Evolutionary conservation across 2,113 vertebrate species (phyloP).

Genomic region (Ammospiza caudacuta): DNA sequence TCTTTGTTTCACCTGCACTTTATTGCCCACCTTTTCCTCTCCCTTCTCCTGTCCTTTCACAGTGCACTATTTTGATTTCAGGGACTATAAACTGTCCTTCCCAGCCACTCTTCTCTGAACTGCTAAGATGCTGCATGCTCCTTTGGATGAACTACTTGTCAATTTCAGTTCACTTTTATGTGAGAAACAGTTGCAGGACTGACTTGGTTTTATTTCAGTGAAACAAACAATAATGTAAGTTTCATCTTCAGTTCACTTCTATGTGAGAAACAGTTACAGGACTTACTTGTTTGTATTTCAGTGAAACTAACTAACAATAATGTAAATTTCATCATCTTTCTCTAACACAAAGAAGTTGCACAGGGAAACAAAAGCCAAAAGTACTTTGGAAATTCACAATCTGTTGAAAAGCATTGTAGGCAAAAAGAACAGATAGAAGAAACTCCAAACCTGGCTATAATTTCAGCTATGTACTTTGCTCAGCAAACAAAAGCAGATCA

Average conservation of each 20-base stretch:
- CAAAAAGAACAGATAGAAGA: not conserved
- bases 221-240: not conserved
- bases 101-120: not conserved
- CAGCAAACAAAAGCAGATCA: constrained; percentile 41
- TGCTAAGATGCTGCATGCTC: not conserved
- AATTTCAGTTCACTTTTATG: not conserved
- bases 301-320: not conserved
- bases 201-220: not conserved
- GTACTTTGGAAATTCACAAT: not conserved
- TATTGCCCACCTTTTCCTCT: not conserved
- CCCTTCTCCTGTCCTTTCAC: not conserved
- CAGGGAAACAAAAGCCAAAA: not conserved
- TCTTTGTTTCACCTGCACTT: not conserved
- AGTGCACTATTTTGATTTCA: not conserved
- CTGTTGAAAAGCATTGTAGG: not conserved
- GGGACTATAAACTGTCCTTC: not conserved
- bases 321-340: not conserved
- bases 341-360: not conserved
- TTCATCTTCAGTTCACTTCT: not conserved
- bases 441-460: not conserved
- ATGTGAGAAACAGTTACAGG: not conserved
- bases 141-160: not conserved
- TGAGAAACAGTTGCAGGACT: not conserved
- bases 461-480: constrained; percentile 2
- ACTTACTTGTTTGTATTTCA: not conserved